Evolutionary conservation across 1,140 invertebrate species (phyloP).

Genomic region (Maconellicoccus hirsutus): DNA sequence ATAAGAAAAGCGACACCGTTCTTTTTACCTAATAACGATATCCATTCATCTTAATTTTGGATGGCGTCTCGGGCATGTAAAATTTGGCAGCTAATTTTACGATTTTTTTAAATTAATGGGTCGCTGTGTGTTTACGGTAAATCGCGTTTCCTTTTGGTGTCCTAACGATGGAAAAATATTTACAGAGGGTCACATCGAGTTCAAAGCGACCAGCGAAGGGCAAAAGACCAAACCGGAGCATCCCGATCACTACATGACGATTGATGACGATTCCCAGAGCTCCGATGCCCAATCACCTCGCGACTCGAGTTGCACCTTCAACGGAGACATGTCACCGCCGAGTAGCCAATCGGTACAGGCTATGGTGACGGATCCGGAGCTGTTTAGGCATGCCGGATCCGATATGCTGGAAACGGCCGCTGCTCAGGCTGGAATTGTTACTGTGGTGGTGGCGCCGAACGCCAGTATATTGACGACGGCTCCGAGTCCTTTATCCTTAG

Average conservation of each 20-base stretch:
- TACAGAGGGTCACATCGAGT: slow-evolving; percentile 74
- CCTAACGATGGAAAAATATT: slow-evolving; percentile 24
- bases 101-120: neutral
- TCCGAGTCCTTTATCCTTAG: slow-evolving; percentile 25
- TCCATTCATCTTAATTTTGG: neutral
- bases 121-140: neutral
- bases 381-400: slow-evolving; percentile 15
- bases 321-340: slow-evolving; percentile 19
- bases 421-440: slow-evolving; percentile 51
- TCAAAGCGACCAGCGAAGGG: slow-evolving; percentile 82
- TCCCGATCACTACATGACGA: slow-evolving; percentile 67
- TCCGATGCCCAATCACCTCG: slow-evolving; percentile 47
- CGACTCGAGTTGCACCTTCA: neutral
- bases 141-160: neutral
- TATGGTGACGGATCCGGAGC: neutral
- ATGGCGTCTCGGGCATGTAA: neutral
- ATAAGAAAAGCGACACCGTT: neutral
- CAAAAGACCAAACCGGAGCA: slow-evolving; percentile 68
- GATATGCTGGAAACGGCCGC: slow-evolving; percentile 44
- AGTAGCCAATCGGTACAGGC: neutral
- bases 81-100: slow-evolving; percentile 1
- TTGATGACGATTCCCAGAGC: slow-evolving; percentile 76
- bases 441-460: slow-evolving; percentile 36
- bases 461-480: slow-evolving; percentile 18
- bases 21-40: neutral